phyloP scores from a whole-genome alignment of 2,113 vertebrate species.

The Chiloscyllium plagiosum region DNA sequence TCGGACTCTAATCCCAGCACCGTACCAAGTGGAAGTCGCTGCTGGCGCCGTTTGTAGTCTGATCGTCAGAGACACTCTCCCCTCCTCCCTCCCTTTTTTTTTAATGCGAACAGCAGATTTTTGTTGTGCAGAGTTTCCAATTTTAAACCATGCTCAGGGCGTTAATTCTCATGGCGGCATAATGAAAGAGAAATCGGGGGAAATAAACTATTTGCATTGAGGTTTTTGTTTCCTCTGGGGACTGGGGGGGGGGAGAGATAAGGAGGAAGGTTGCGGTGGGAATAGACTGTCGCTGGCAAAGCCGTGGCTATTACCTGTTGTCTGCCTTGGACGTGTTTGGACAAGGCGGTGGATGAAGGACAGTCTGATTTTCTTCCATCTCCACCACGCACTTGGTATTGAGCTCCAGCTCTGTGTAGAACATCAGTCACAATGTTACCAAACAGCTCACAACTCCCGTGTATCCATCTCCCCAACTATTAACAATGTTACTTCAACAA shows the following conservation, averaged over 20 bases:
- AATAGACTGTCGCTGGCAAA: conserved; percentile 34
- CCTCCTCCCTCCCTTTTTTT: background rate
- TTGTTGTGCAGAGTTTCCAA: background rate
- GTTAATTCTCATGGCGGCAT: background rate
- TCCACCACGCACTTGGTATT: conserved; percentile 97
- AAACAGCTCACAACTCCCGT: background rate
- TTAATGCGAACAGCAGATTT: conserved; percentile 14
- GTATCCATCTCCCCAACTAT: conserved; percentile 8
- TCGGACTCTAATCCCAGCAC: background rate
- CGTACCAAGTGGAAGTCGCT: background rate
- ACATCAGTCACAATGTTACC: conserved; percentile 19
- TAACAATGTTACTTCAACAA: background rate
- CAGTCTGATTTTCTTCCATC: conserved; percentile 95
- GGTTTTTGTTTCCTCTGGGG: conserved; percentile 37
- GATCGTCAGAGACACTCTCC: background rate
- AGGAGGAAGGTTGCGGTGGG: background rate
- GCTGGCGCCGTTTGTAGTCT: conserved; percentile 29
- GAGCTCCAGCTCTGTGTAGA: conserved; percentile 83
- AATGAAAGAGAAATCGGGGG: background rate
- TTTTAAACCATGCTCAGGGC: background rate
- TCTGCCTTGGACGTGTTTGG: conserved; percentile 77
- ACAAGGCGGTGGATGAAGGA: conserved; percentile 82
- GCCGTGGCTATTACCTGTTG: conserved; percentile 62
- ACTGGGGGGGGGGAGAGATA: background rate
- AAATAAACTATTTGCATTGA: background rate